A percentile compares a stretch with the other conserved stretches of the same genome.
phyloP scores from a whole-genome alignment of 2,113 vertebrate species.

The Aythya baeri region DNA sequence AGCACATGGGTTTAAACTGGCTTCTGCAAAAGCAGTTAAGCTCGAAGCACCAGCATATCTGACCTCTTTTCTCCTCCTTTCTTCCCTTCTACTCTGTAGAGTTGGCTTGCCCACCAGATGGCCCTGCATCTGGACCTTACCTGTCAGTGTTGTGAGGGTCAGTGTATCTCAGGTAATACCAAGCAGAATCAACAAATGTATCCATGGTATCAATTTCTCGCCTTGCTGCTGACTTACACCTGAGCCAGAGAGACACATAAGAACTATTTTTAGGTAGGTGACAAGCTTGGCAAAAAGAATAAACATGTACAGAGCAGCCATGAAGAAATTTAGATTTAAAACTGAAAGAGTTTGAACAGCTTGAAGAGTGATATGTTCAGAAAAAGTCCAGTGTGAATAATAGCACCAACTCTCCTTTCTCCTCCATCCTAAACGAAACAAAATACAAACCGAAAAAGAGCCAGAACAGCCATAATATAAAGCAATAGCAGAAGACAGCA shows the following conservation, averaged over 20 bases:
- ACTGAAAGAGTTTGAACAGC: background rate
- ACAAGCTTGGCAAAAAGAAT: background rate
- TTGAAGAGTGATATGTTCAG: background rate
- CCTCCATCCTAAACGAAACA: background rate
- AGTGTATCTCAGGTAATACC: constrained; percentile 95
- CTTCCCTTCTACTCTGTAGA: background rate
- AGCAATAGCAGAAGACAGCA: accelerated
- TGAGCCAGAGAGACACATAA: constrained; percentile 53
- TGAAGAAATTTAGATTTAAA: background rate
- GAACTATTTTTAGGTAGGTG: background rate
- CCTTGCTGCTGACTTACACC: constrained; percentile 86
- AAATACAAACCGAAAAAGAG: background rate
- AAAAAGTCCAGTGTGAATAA: background rate
- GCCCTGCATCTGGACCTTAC: constrained; percentile 66
- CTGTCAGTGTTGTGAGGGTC: constrained; percentile 87
- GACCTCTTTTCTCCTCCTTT: background rate
- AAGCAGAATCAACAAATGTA: constrained; percentile 95
- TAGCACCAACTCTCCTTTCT: background rate
- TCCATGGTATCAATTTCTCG: constrained; percentile 98
- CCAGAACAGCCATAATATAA: background rate
- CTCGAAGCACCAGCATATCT: background rate
- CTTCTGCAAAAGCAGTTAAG: background rate
- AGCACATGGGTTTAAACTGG: background rate
- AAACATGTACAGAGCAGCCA: accelerated
- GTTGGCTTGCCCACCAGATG: background rate